Evolutionary conservation across 2,113 vertebrate species (phyloP), one percentile per base, ranked within the genome.

Genomic region (Albula glossodonta): DNA sequence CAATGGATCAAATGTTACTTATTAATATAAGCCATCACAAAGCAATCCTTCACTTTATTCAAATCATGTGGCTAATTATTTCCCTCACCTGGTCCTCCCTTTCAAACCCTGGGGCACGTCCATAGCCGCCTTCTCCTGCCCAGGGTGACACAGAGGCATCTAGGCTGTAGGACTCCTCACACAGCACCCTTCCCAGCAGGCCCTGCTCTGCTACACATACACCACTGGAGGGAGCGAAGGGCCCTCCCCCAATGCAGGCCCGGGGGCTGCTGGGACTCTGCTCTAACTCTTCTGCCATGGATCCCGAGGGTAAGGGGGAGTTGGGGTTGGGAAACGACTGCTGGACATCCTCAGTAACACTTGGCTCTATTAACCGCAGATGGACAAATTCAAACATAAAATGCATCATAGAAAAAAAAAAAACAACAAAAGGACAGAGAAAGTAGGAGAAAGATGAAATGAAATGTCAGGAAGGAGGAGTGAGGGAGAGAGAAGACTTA

Each of bases 101-200:
- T 93, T 99, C 98, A 80, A 98, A 99, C 78, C 98, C 98, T 0
- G 98, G 98, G 1, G 98, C 98, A 88, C 97, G 97, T 91, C 98
- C 97, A 87, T 99, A 99, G 87, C 96, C 96, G 83, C 96, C 93
- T 0, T 95, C 95, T 74, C 96, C 94, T 49, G 95, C 93, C 86
- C 97, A 96, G 56, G 96, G 95, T 78, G 91, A 87, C 93, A 92
- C 89, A 17, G 93, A 90, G 82, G 92, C 96, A 56, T 96, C 96
- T 80, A 96, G 92, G 88, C 92, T 96, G 15, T 91, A 87, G 79
- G 90, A 57, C 2, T 95, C 93, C 70, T 95, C 94, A 81, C 92
- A 94, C 78, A 95, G 81, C 84, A 94, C 92, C 6, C 88, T 93
- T 84, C 95, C 94, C 89, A 95, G 92, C 80, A 96, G 91, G 0